Evolutionary conservation across 2,888 invertebrate species (phyloP), one percentile per base, ranked within the genome.

Genomic region (Lamellibrachia satsuma): DNA sequence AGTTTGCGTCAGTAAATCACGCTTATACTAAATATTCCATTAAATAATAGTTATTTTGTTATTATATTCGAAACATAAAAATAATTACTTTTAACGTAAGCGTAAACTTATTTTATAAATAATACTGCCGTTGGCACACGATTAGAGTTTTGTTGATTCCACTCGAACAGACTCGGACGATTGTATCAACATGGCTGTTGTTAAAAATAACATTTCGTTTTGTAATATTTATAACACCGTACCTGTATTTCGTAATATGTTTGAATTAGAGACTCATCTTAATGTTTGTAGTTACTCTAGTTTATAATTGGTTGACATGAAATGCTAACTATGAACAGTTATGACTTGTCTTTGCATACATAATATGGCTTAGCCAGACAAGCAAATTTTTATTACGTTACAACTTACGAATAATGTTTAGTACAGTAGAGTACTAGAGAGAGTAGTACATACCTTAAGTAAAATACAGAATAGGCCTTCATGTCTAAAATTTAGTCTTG

Each of bases 161-260:
- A 75, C 75, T 22, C 75, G 75, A 75, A 75, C 75, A 75, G 75
- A 75, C 75, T 22, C 75, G 22, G 15, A 75, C 15, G 15, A 15
- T 75, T 75, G 75, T 15, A n/a, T 75, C 75, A 75, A 75, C 75
- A 75, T 75, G 75, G 75, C 75, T 75, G 75, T 22, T 75, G 75
- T 75, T 75, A 75, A 75, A 39, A 75, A 22, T 75, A 75, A 75
- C 75, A 75, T 15, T 75, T 75, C 22, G 75, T 75, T 75, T 75
- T 75, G 75, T n/a, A 75, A 75, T n/a, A 75, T 22, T 6, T 75
- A 75, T 15, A n/a, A 75, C n/a, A 75, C 15, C n/a, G n/a, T 75
- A 22, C 75, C 22, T 6, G n/a, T 15, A 75, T 75, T 75, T 75
- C 75, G 22, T 2, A 75, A 75, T 75, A 75, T 75, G 75, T 75